Conservation (phyloP, 1,140 invertebrate genomes). For the Lepidurus arcticus region DNA sequence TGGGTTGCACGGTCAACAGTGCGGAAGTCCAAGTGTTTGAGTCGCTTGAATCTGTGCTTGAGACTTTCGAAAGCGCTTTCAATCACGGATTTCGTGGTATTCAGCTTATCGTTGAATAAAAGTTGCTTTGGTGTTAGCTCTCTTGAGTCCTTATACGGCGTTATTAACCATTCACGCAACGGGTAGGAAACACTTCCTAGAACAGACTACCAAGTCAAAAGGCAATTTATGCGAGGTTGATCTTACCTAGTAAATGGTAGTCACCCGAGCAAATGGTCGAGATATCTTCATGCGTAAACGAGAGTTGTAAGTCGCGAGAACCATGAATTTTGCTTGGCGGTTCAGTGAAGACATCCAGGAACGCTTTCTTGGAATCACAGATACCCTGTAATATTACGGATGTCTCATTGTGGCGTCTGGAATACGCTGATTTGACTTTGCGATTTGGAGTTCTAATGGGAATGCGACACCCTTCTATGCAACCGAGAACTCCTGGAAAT, state of each 20-base stretch:
- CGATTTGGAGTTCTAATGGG: background rate
- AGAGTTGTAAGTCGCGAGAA: background rate
- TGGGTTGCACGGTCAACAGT: background rate
- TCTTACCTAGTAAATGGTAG: background rate
- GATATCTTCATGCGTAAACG: background rate
- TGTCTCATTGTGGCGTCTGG: background rate
- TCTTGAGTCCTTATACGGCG: background rate
- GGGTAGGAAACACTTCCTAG: background rate
- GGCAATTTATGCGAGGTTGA: background rate
- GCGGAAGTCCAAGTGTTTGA: background rate
- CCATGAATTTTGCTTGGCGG: background rate
- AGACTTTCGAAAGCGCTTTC: background rate
- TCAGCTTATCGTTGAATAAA: background rate
- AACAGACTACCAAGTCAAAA: background rate
- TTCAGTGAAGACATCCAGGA: background rate
- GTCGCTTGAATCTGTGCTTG: background rate
- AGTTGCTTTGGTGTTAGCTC: background rate
- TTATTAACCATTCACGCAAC: background rate
- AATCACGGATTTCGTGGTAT: background rate
- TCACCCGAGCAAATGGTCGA: background rate
- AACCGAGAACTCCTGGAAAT: conserved; percentile 13
- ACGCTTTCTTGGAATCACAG: background rate
- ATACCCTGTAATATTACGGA: background rate
- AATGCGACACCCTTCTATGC: background rate
- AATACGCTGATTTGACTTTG: background rate